A percentile compares a stretch with the other conserved stretches of the same genome.
phyloP scores from a whole-genome alignment of 2,113 vertebrate species.

The Dissostichus mawsoni region DNA sequence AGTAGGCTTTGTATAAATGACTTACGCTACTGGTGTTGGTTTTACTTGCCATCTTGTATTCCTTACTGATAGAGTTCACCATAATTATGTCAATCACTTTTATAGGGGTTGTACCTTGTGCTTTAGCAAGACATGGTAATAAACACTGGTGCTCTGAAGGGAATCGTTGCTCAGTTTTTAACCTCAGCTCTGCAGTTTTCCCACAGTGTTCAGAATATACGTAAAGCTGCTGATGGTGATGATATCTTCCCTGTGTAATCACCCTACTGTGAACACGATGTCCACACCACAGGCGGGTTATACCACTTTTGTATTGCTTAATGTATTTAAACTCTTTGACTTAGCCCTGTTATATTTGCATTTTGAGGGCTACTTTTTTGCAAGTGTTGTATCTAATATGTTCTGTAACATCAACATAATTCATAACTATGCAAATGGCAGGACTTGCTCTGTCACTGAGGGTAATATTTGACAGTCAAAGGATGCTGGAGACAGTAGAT shows the following conservation, averaged over 20 bases:
- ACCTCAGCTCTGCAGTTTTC: slow-evolving; percentile 16
- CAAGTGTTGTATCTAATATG: slow-evolving; percentile 41
- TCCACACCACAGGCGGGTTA: slow-evolving; percentile 17
- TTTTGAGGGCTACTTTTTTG: slow-evolving; percentile 47
- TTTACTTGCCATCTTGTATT: slow-evolving; percentile 53
- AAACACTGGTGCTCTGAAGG: slow-evolving; percentile 46
- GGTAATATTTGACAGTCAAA: slow-evolving; percentile 52
- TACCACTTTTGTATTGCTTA: slow-evolving; percentile 23
- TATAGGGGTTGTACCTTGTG: slow-evolving; percentile 38
- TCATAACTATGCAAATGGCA: slow-evolving; percentile 55
- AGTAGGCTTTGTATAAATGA: slow-evolving; percentile 31
- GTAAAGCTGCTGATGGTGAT: slow-evolving; percentile 5
- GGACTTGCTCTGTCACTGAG: slow-evolving; percentile 45
- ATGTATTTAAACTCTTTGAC: slow-evolving; percentile 21
- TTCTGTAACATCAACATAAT: slow-evolving; percentile 51
- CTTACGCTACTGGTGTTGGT: slow-evolving; percentile 23
- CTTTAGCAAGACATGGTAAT: slow-evolving; percentile 34
- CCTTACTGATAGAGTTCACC: slow-evolving; percentile 42
- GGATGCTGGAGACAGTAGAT: slow-evolving; percentile 42
- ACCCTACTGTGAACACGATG: slow-evolving; percentile 1
- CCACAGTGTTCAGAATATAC: slow-evolving; percentile 14
- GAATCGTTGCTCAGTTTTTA: slow-evolving; percentile 47
- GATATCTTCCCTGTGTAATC: slow-evolving; percentile 17
- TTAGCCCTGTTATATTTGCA: slow-evolving; percentile 47
- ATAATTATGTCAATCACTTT: slow-evolving; percentile 60